A percentile compares a stretch with the other conserved stretches of the same genome.
Evolutionary conservation across 2,797 vertebrate genomes (phyloP).

Genomic region (Melopsittacus undulatus): DNA sequence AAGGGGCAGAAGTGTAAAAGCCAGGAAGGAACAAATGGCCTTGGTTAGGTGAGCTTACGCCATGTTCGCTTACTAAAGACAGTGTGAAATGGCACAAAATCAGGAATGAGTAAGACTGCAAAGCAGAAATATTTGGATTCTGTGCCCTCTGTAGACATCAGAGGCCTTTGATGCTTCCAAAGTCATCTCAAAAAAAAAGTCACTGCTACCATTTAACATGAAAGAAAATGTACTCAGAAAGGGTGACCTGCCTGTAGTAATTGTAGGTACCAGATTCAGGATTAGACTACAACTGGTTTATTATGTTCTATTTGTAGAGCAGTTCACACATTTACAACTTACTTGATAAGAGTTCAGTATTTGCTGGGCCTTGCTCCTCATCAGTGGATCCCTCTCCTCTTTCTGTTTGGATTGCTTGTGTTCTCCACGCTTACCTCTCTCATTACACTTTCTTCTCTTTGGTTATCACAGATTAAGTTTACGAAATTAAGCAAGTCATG

Average conservation of each 20-base stretch:
- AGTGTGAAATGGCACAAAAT: background rate
- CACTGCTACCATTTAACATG: background rate
- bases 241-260: background rate
- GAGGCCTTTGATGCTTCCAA: background rate
- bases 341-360: background rate
- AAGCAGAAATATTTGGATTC: background rate
- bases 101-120: background rate
- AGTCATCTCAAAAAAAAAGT: background rate
- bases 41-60: background rate
- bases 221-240: background rate
- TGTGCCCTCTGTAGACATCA: background rate
- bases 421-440: background rate
- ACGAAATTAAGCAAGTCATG: background rate
- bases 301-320: background rate
- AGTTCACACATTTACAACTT: background rate
- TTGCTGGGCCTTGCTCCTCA: background rate
- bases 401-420: no score
- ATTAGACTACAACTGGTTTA: background rate
- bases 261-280: background rate
- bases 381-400: background rate
- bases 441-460: background rate
- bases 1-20: background rate
- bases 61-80: background rate
- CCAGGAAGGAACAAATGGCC: background rate
- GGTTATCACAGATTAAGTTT: background rate